These are phyloP conservation scores for Amia ocellicauda DNA, from an alignment of 2,113 vertebrate species.

Conservation along the genomic window DNA sequence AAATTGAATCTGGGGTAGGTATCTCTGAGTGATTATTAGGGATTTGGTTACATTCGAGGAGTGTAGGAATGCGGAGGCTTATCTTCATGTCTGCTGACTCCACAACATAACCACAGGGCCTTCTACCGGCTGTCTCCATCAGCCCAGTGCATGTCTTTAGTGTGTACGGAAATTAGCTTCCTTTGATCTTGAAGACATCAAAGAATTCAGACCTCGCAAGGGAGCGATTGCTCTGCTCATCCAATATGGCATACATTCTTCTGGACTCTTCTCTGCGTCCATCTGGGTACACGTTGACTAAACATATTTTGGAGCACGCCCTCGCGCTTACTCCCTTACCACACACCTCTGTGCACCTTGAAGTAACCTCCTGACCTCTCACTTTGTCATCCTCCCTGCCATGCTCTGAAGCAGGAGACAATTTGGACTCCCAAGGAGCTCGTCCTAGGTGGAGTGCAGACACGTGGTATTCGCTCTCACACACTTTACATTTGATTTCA, in stretches of 20 bases:
- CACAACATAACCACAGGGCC: background rate
- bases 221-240: constrained; percentile 18
- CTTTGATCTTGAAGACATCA: background rate
- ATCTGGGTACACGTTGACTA: constrained; percentile 15
- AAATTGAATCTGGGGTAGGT: constrained; percentile 5
- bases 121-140: background rate
- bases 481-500: too few relatives aligned
- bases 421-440: background rate
- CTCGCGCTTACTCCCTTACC: constrained; percentile 5
- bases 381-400: background rate
- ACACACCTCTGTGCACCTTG: constrained; percentile 29
- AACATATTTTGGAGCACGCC: constrained; percentile 31
- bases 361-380: background rate
- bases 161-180: background rate
- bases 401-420: background rate
- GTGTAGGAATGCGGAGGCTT: background rate
- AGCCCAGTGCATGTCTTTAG: background rate
- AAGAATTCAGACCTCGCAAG: constrained; percentile 19
- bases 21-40: constrained; percentile 5
- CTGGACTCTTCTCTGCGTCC: constrained; percentile 8
- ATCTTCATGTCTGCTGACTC: constrained; percentile 3
- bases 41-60: background rate
- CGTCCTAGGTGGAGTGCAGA: constrained; percentile 20
- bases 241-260: constrained; percentile 17
- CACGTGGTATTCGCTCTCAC: constrained; percentile 22